Evolutionary conservation across 1,140 invertebrate species (phyloP).

Genomic region (Heliconius eleuchia): DNA sequence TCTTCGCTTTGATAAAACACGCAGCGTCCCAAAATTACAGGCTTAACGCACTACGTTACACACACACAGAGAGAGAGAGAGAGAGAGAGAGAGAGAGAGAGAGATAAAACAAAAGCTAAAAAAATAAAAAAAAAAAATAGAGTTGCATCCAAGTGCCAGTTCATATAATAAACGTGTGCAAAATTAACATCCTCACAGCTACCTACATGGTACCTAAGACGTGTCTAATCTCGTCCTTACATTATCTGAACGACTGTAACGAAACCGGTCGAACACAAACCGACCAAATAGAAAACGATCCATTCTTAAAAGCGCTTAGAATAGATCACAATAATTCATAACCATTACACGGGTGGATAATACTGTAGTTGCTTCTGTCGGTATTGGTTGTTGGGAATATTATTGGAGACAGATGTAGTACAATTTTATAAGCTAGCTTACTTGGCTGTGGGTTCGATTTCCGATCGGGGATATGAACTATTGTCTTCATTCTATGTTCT

Average conservation of each 20-base stretch:
- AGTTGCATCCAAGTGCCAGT: background rate
- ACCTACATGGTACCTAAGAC: background rate
- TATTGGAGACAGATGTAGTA: background rate
- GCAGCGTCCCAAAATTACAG: too few species aligned
- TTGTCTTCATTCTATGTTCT: too few species aligned
- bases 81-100: too few species aligned
- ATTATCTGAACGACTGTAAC: constrained; percentile 43
- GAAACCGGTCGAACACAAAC: constrained; percentile 45
- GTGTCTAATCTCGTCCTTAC: constrained; percentile 41
- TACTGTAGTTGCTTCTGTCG: constrained; percentile 38
- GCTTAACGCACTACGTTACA: too few species aligned
- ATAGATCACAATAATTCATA: constrained; percentile 79
- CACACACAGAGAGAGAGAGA: too few species aligned
- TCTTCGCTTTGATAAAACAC: too few species aligned
- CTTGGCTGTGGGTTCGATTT: too few species aligned
- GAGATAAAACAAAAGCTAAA: background rate
- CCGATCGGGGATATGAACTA: too few species aligned
- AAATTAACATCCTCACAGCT: constrained; percentile 11
- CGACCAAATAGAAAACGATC: constrained; percentile 45
- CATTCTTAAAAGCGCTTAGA: constrained; percentile 66
- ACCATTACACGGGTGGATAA: constrained; percentile 62
- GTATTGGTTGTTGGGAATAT: constrained; percentile 37
- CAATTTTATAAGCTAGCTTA: too few species aligned
- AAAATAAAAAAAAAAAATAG: background rate
- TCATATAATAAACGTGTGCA: constrained; percentile 20